A percentile compares a stretch with the other conserved stretches of the same genome.
Conservation (phyloP, 2,113 vertebrate genomes). For the Cyanistes caeruleus region DNA sequence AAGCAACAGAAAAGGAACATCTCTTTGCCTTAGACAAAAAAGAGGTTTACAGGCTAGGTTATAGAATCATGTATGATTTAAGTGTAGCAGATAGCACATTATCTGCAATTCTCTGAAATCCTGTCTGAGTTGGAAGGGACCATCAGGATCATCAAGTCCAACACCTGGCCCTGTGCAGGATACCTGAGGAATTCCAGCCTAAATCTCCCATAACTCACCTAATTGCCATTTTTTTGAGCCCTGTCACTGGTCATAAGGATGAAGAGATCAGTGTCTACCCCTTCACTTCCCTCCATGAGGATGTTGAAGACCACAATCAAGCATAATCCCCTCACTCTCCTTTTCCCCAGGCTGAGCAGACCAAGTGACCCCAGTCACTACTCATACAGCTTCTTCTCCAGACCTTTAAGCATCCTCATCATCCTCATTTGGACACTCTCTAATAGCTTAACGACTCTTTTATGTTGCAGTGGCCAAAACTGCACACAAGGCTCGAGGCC, state of each 20-base stretch:
- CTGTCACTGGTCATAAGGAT: not conserved
- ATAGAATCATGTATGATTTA: not conserved
- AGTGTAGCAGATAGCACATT: not conserved
- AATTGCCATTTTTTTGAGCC: not conserved
- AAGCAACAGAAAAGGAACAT: not conserved
- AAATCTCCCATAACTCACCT: not conserved
- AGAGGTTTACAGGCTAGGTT: rapidly evolving
- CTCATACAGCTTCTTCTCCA: not conserved
- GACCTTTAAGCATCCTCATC: not conserved
- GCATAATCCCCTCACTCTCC: not conserved
- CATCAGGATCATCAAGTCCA: rapidly evolving
- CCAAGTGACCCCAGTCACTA: not conserved
- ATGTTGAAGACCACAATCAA: too few species aligned
- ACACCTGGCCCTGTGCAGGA: not conserved
- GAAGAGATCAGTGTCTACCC: not conserved
- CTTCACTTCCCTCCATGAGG: rapidly evolving
- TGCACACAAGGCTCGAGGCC: rapidly evolving
- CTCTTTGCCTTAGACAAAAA: not conserved
- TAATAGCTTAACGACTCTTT: not conserved
- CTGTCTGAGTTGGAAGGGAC: not conserved
- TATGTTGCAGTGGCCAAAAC: not conserved
- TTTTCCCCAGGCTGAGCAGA: not conserved
- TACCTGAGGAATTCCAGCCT: not conserved
- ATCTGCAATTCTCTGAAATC: not conserved
- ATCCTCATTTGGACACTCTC: too few species aligned